These are phyloP conservation scores for Campoletis raptor DNA, from an alignment of 2,888 invertebrate species.

Conservation along the genomic window DNA sequence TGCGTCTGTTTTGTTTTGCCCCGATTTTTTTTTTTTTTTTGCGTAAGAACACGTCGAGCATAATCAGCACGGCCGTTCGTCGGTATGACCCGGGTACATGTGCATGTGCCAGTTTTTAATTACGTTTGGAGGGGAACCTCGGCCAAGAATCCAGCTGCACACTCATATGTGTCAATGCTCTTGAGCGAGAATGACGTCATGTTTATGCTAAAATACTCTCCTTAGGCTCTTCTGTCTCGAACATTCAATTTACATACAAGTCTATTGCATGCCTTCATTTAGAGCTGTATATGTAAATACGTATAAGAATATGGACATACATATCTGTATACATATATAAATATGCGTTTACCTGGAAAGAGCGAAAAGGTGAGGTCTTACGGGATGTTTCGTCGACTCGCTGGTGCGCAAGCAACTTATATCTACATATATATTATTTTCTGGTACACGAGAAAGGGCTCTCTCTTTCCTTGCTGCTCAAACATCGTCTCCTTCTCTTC, in stretches of 20 bases:
- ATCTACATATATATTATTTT: constrained; percentile 31
- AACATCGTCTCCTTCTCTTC: constrained; percentile 43
- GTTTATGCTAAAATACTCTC: not conserved
- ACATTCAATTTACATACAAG: not conserved
- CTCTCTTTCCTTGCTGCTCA: constrained; percentile 33
- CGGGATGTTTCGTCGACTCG: constrained; percentile 39
- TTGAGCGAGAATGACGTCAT: constrained; percentile 30
- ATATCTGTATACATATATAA: constrained; percentile 12
- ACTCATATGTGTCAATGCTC: constrained; percentile 17
- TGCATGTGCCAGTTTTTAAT: constrained; percentile 77
- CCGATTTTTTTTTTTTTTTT: constrained; percentile 61
- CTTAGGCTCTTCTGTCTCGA: constrained; percentile 1
- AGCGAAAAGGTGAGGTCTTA: constrained; percentile 47
- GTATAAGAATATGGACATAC: not conserved
- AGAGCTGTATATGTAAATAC: not conserved
- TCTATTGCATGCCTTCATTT: not conserved
- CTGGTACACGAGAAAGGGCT: constrained; percentile 41
- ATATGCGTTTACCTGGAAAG: constrained; percentile 34
- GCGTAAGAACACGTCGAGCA: constrained; percentile 43
- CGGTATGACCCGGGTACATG: constrained; percentile 61
- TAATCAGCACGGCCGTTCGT: constrained; percentile 48
- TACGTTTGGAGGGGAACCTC: constrained; percentile 73
- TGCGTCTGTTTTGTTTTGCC: constrained; percentile 44
- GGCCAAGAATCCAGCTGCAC: constrained; percentile 33
- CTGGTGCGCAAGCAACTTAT: constrained; percentile 46